phyloP scores from a whole-genome alignment of 2,113 vertebrate species.

The Panthera uncia region DNA sequence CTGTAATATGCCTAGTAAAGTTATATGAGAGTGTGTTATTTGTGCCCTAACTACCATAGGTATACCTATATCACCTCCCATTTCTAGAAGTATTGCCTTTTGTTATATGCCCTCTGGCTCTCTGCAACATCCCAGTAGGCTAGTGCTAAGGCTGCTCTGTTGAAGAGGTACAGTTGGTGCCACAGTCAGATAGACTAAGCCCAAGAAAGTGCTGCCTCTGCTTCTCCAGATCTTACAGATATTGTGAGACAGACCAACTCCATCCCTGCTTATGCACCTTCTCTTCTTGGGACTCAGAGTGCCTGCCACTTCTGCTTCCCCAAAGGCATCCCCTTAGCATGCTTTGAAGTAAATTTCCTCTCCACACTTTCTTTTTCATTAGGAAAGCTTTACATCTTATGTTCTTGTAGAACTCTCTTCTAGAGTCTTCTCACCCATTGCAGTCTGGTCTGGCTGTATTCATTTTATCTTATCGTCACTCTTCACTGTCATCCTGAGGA shows the following conservation, averaged over 20 bases:
- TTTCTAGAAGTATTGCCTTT: neutral
- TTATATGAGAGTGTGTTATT: neutral
- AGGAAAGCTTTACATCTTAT: neutral
- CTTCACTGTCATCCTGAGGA: neutral
- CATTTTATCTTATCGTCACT: neutral
- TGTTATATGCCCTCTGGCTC: neutral
- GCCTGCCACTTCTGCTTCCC: neutral
- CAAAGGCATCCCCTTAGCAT: rapidly evolving
- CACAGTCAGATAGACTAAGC: neutral
- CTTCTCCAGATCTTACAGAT: neutral
- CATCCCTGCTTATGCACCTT: neutral
- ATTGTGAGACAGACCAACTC: neutral
- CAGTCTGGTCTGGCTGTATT: neutral
- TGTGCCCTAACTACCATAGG: neutral
- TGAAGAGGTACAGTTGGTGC: neutral
- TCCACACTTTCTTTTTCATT: neutral
- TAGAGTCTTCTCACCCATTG: neutral
- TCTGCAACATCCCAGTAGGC: neutral
- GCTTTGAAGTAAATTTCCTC: neutral
- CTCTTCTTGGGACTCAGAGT: neutral
- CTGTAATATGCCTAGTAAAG: neutral
- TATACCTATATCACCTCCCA: neutral
- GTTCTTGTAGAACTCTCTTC: neutral
- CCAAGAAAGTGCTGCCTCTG: neutral
- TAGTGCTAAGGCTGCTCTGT: neutral